phyloP scores from a whole-genome alignment of 2,113 vertebrate genomes.

The Rissa tridactyla region DNA sequence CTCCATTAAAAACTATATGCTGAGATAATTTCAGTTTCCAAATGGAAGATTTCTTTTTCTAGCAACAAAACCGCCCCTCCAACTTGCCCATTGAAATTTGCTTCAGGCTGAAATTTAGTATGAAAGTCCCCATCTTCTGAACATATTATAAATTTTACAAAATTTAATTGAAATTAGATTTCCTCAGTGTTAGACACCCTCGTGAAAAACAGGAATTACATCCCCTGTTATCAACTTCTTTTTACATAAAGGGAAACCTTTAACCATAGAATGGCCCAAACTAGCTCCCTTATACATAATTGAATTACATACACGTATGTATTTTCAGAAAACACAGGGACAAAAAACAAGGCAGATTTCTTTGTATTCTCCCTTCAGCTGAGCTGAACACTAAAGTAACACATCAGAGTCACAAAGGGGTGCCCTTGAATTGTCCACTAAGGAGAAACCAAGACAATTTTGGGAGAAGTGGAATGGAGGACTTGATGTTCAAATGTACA shows the following conservation, averaged over 20 bases:
- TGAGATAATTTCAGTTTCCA: constrained; percentile 66
- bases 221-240: not conserved
- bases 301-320: not conserved
- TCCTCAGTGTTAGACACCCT: not conserved
- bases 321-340: not conserved
- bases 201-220: constrained; percentile 18
- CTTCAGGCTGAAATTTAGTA: constrained; percentile 57
- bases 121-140: constrained; percentile 50
- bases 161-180: constrained; percentile 49
- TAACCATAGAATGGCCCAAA: not conserved
- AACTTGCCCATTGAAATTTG: constrained; percentile 60
- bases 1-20: constrained; percentile 63
- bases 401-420: constrained; percentile 14
- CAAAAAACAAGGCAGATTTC: not conserved
- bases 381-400: constrained; percentile 12
- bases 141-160: constrained; percentile 54
- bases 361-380: constrained; percentile 14
- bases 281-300: not conserved
- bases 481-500: not conserved
- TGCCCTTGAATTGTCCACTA: not conserved
- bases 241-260: not conserved
- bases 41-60: constrained; percentile 60
- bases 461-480: not conserved
- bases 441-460: constrained; percentile 36
- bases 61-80: constrained; percentile 48